Conservation (phyloP, 2,888 invertebrate genomes). For the Nomada fabriciana region DNA sequence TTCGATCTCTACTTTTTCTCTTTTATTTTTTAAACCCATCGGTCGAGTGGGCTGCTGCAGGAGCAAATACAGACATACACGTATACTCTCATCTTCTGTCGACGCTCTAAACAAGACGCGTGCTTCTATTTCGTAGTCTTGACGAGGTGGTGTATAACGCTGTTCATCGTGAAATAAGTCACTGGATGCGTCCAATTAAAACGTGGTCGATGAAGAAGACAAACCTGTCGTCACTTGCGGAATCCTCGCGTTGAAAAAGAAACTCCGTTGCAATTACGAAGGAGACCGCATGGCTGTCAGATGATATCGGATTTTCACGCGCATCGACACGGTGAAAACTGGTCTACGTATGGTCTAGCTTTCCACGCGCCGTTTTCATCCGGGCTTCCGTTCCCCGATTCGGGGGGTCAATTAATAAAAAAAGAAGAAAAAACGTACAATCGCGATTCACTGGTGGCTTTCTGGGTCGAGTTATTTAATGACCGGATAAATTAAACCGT, state of each 20-base stretch:
- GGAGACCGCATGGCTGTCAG: not conserved
- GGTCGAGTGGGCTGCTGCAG: slow-evolving; percentile 24
- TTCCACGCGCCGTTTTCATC: slow-evolving; percentile 17
- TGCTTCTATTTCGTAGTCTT: slow-evolving; percentile 43
- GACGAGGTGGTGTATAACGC: not conserved
- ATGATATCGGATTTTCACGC: slow-evolving; percentile 30
- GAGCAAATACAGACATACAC: slow-evolving; percentile 17
- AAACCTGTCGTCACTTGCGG: slow-evolving; percentile 7
- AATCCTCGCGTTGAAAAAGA: slow-evolving; percentile 6
- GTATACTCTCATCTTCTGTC: slow-evolving; percentile 40
- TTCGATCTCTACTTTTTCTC: slow-evolving; percentile 26
- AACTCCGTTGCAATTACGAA: slow-evolving; percentile 37
- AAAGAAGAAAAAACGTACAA: not conserved
- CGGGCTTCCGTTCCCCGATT: slow-evolving; percentile 11
- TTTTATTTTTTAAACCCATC: slow-evolving; percentile 3
- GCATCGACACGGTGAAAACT: slow-evolving; percentile 41
- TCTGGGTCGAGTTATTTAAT: slow-evolving; percentile 37
- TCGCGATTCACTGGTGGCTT: slow-evolving; percentile 6
- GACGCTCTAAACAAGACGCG: slow-evolving; percentile 45
- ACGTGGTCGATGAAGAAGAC: slow-evolving; percentile 15
- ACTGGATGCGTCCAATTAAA: slow-evolving; percentile 55
- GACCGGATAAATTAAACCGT: slow-evolving; percentile 50
- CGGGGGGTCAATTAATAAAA: not conserved
- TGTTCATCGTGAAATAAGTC: slow-evolving; percentile 26
- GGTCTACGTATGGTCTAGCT: not conserved